These are phyloP conservation scores for Penaeus indicus DNA, from an alignment of 1,140 invertebrate genomes.

Conservation along the genomic window DNA sequence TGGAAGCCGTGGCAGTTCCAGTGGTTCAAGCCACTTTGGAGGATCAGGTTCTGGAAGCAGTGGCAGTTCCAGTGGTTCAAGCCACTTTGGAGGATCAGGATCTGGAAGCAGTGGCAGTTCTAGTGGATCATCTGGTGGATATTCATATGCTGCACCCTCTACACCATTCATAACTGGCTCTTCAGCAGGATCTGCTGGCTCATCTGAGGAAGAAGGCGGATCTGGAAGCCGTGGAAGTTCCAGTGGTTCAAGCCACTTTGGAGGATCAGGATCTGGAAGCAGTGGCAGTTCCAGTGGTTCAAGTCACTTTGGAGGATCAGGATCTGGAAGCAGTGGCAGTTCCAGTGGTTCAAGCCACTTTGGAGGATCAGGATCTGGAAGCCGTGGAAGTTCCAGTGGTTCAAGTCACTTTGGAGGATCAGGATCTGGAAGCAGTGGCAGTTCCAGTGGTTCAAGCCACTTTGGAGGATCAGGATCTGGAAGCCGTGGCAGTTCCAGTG, in stretches of 20 bases:
- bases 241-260: too few species aligned
- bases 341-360: background rate
- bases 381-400: background rate
- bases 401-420: slow-evolving; percentile 1
- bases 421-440: background rate
- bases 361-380: background rate
- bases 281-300: background rate
- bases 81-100: background rate
- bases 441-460: background rate
- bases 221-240: background rate
- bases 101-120: background rate
- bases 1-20: slow-evolving; percentile 27
- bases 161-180: background rate
- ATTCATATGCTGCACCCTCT: background rate
- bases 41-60: slow-evolving; percentile 4
- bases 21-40: background rate
- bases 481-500: slow-evolving; percentile 11
- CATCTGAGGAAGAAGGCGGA: slow-evolving; percentile 2
- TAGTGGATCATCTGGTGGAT: slow-evolving; percentile 26
- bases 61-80: slow-evolving; percentile 46
- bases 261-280: slow-evolving; percentile 7
- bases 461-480: background rate
- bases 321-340: background rate
- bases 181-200: too few species aligned
- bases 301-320: slow-evolving; percentile 6